These are phyloP conservation scores for Lasioglossum malachurum DNA, from an alignment of 2,888 invertebrate species.

Conservation along the genomic window DNA sequence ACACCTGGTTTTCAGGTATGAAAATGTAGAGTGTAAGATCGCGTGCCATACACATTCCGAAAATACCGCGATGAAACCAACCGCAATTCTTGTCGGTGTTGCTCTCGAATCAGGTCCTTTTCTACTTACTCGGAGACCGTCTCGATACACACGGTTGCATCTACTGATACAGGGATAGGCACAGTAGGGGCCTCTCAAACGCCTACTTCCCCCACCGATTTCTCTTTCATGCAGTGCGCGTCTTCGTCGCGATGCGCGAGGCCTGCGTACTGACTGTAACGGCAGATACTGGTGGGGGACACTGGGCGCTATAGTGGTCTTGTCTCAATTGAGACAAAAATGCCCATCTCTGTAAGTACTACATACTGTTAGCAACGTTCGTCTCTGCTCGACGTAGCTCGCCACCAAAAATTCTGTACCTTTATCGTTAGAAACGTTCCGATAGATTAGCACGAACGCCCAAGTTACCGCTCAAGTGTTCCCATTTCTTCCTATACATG, in stretches of 20 bases:
- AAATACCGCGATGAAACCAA: neutral
- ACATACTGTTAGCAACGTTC: neutral
- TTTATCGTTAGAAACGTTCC: neutral
- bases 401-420: neutral
- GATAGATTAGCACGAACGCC: constrained; percentile 15
- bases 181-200: too few species aligned
- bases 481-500: constrained; percentile 31
- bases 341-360: too few species aligned
- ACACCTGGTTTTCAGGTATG: neutral
- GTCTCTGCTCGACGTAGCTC: neutral
- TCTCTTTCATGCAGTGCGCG: too few species aligned
- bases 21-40: neutral
- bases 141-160: neutral
- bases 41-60: constrained; percentile 18
- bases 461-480: constrained; percentile 55
- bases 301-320: too few species aligned
- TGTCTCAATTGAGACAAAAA: too few species aligned
- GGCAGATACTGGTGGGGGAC: too few species aligned
- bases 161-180: too few species aligned
- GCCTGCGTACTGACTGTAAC: too few species aligned
- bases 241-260: too few species aligned
- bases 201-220: too few species aligned
- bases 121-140: neutral
- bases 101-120: neutral
- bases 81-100: neutral